A percentile compares a stretch with the other conserved stretches of the same genome.
phyloP scores from a whole-genome alignment of 1,140 invertebrate species.

The Drosophila parvula region DNA sequence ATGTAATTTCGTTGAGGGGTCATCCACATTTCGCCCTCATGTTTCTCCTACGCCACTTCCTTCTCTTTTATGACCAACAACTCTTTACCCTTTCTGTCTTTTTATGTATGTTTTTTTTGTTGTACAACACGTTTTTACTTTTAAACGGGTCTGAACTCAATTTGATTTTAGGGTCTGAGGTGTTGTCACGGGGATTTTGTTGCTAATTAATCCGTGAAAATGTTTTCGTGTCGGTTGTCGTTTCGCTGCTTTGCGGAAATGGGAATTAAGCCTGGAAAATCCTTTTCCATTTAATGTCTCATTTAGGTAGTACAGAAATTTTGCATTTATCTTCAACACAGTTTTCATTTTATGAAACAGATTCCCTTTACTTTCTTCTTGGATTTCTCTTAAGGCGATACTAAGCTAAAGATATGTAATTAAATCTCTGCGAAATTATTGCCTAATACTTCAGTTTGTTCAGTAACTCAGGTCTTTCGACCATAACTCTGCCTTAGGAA shows the following conservation, averaged over 20 bases:
- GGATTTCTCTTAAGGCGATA: too few species aligned
- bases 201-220: slow-evolving; percentile 62
- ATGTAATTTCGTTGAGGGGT: slow-evolving; percentile 22
- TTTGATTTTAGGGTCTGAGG: slow-evolving; percentile 39
- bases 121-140: slow-evolving; percentile 61
- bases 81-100: background rate
- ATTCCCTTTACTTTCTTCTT: background rate
- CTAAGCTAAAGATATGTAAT: background rate
- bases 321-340: background rate
- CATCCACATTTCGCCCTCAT: slow-evolving; percentile 23
- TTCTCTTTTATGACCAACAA: slow-evolving; percentile 14
- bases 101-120: background rate
- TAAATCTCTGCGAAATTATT: background rate
- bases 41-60: background rate
- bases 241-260: background rate
- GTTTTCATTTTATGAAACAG: background rate
- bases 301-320: background rate
- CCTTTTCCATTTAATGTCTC: slow-evolving; percentile 5
- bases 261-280: slow-evolving; percentile 15
- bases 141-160: slow-evolving; percentile 44
- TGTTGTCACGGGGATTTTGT: slow-evolving; percentile 8
- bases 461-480: background rate
- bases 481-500: background rate
- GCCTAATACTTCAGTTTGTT: background rate
- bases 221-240: slow-evolving; percentile 30